A percentile compares a stretch with the other conserved stretches of the same genome.
Conservation (phyloP, 2,888 invertebrate genomes). For the Lycophotia porphyrea region DNA sequence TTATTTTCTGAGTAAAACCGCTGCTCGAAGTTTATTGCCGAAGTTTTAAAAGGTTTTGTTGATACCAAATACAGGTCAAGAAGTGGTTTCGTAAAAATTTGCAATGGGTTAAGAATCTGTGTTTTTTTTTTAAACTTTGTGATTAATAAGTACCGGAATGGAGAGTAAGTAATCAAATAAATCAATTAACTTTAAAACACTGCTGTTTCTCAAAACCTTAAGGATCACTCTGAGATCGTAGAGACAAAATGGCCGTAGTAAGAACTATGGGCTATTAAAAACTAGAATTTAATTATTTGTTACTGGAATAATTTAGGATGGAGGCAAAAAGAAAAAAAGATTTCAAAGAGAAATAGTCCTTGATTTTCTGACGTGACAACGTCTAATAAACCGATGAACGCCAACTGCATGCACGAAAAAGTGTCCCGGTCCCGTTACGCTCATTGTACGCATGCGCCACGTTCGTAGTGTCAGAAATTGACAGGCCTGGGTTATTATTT, state of each 20-base stretch:
- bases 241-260: background rate
- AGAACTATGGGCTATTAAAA: too few relatives aligned
- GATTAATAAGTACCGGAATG: background rate
- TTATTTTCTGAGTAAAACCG: constrained; percentile 28
- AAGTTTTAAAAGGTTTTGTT: constrained; percentile 57
- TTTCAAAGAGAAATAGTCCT: background rate
- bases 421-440: too few relatives aligned
- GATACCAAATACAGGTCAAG: constrained; percentile 49
- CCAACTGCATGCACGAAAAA: too few relatives aligned
- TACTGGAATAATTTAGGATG: background rate
- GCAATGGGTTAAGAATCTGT: background rate
- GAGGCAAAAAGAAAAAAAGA: background rate
- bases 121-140: background rate
- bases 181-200: background rate
- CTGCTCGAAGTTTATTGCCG: constrained; percentile 24
- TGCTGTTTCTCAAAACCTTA: too few relatives aligned
- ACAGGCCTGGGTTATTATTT: too few relatives aligned
- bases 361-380: too few relatives aligned
- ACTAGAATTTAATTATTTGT: background rate
- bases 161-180: background rate
- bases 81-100: constrained; percentile 41
- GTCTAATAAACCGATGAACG: too few relatives aligned
- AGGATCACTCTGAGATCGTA: background rate
- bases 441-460: too few relatives aligned
- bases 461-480: too few relatives aligned